Percentiles rank a stretch among this genome's conserved stretches.
Conservation (phyloP, 1,140 invertebrate genomes). For the Mactra quadrangularis region DNA sequence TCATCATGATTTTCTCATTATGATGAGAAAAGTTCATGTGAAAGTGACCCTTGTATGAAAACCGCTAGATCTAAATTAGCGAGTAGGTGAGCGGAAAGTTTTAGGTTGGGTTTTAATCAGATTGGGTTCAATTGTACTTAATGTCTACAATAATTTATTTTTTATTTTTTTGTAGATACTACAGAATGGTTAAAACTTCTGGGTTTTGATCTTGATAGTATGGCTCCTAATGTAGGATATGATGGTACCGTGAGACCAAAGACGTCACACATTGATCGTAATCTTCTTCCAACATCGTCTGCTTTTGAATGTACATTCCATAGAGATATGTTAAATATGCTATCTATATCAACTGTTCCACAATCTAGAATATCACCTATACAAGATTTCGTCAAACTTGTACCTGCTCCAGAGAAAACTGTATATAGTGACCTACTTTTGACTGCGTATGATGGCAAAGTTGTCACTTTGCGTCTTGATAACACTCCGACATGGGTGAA, state of each 20-base stretch:
- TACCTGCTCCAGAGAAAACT: slow-evolving; percentile 82
- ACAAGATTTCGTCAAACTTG: slow-evolving; percentile 66
- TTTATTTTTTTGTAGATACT: slow-evolving; percentile 87
- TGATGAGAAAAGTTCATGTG: no score
- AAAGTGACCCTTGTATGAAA: no score
- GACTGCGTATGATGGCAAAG: slow-evolving; percentile 92
- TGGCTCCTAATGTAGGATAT: slow-evolving; percentile 91
- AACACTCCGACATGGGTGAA: slow-evolving; percentile 89
- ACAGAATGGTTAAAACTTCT: slow-evolving; percentile 92
- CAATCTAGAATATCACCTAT: slow-evolving; percentile 77
- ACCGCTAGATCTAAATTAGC: no score
- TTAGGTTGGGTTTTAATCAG: no score
- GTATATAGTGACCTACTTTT: slow-evolving; percentile 96
- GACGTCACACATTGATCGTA: slow-evolving; percentile 88
- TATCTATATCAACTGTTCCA: slow-evolving; percentile 79
- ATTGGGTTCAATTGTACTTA: no score
- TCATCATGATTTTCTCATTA: no score
- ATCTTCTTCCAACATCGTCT: slow-evolving; percentile 85
- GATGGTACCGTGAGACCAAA: slow-evolving; percentile 87
- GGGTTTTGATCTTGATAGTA: slow-evolving; percentile 93
- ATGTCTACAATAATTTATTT: no score
- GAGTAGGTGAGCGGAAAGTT: no score
- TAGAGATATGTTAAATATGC: slow-evolving; percentile 80
- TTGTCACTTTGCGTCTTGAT: slow-evolving; percentile 93
- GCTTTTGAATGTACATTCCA: slow-evolving; percentile 83